Evolutionary conservation across 30 jellyfish, hydroid and myxozoan genomes (phyloP), one percentile per base, ranked within the genome.

Genomic region (Calvadosia cruxmelitensis): DNA sequence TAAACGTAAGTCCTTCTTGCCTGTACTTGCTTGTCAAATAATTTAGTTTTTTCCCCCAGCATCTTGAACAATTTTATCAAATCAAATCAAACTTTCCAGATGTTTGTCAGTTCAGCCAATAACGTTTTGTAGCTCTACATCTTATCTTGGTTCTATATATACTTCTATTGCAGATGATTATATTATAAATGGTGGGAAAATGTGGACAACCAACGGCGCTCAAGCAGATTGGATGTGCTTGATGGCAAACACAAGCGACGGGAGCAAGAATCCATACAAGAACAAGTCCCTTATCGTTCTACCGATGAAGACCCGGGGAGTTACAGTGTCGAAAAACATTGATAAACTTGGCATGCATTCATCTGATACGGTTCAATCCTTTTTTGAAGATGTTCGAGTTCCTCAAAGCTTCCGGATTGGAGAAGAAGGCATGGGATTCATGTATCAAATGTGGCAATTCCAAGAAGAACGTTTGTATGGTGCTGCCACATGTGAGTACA

Each of bases 211-310:
- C 53, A 91, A 91, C 70, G 99, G 95, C 67, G 95, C 83, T 13
- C 99, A 91, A 72, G 99, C 99, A 23, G 99, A 91, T 71, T 91
- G 99, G 99, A 91, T 91, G 95, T 91, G 99, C 69, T 53, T 91
- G 28, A 76, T 91, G 27, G 99, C 99, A 36, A 91, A 91, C 77
- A 91, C 99, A 31, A 76, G 95, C 63, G 95, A 81, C 25, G 98
- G 95, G 3, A 42, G 57, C 57, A 85, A 74, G 1, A 75, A 66
- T 32, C 84, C 86, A 57, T 94, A 91, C 65, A 71, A 48, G 78
- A 91, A 91, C 70, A 91, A 91, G 78, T 83, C 94, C 29, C 64
- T 91, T 31, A 81, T 91, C 3, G 74, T 82, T 67, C 50, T 91
- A n/a, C 99, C 99, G 10, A 76, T 83, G 70, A 73, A 82, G n/a